Conservation (phyloP, 2,888 invertebrate species). For the Patella ulyssiponensis region DNA sequence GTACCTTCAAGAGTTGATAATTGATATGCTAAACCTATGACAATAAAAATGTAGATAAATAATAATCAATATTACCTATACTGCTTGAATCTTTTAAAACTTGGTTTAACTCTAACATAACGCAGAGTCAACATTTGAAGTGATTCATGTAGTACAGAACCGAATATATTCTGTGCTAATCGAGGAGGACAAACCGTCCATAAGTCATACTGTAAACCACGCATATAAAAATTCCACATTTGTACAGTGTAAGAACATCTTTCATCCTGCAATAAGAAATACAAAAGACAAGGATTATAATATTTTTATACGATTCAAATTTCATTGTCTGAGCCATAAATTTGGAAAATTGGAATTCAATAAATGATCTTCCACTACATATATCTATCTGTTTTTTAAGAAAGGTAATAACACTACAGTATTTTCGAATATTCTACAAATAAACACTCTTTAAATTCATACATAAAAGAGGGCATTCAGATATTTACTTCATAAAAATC, state of each 20-base stretch:
- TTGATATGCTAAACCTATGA: too few species aligned
- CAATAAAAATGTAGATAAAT: too few species aligned
- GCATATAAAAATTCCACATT: slow-evolving; percentile 69
- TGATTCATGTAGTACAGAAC: slow-evolving; percentile 63
- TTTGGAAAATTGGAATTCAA: neutral
- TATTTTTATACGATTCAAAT: neutral
- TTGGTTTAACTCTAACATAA: slow-evolving; percentile 63
- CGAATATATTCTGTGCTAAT: slow-evolving; percentile 62
- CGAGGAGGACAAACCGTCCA: slow-evolving; percentile 66
- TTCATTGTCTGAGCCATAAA: neutral
- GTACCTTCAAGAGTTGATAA: too few species aligned
- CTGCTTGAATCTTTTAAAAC: slow-evolving; percentile 61
- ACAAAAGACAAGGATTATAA: slow-evolving; percentile 1
- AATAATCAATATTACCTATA: slow-evolving; percentile 52
- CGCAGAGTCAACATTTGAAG: slow-evolving; percentile 59
- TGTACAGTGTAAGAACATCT: slow-evolving; percentile 68
- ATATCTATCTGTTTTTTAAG: neutral
- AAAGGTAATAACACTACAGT: too few species aligned
- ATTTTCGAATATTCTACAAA: too few species aligned
- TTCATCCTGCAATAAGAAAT: slow-evolving; percentile 60
- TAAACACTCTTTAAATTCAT: too few species aligned
- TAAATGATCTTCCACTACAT: too few species aligned
- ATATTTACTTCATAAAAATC: slow-evolving; percentile 67
- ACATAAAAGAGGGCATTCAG: too few species aligned
- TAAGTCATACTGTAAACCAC: slow-evolving; percentile 60